phyloP scores from a whole-genome alignment of 2,888 invertebrate genomes.

The Pasiphila rectangulata region DNA sequence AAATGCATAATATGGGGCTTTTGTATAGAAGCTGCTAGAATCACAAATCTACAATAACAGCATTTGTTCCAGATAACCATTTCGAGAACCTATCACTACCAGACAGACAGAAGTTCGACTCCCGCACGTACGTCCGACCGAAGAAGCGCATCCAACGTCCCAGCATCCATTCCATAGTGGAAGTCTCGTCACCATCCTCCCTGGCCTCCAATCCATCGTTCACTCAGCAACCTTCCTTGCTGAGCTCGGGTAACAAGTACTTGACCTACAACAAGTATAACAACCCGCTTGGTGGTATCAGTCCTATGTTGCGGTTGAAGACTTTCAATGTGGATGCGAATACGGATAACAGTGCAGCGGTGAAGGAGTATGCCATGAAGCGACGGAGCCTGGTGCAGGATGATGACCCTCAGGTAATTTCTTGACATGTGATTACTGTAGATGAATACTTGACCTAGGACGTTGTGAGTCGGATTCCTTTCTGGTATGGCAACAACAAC shows the following conservation, averaged over 20 bases:
- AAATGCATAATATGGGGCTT: too few relatives aligned
- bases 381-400: slow-evolving; percentile 64
- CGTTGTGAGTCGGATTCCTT: too few relatives aligned
- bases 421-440: too few relatives aligned
- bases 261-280: slow-evolving; percentile 73
- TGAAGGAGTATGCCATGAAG: slow-evolving; percentile 67
- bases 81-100: slow-evolving; percentile 53
- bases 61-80: slow-evolving; percentile 49
- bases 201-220: slow-evolving; percentile 46
- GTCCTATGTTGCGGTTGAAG: slow-evolving; percentile 67
- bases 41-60: neutral
- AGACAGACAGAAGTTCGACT: slow-evolving; percentile 82
- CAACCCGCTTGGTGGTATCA: slow-evolving; percentile 58
- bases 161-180: slow-evolving; percentile 80
- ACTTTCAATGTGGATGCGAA: slow-evolving; percentile 72
- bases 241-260: slow-evolving; percentile 52
- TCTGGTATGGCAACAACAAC: too few relatives aligned
- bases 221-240: slow-evolving; percentile 22
- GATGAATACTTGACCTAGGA: too few relatives aligned
- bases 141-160: slow-evolving; percentile 82
- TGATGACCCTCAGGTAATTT: slow-evolving; percentile 66
- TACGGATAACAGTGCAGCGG: slow-evolving; percentile 57
- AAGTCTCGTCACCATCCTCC: slow-evolving; percentile 54
- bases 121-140: slow-evolving; percentile 85
- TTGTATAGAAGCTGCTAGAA: too few relatives aligned